Base-by-base conservation (phyloP, 2,888 invertebrate species). In the Danaus chrysippus region DNA sequence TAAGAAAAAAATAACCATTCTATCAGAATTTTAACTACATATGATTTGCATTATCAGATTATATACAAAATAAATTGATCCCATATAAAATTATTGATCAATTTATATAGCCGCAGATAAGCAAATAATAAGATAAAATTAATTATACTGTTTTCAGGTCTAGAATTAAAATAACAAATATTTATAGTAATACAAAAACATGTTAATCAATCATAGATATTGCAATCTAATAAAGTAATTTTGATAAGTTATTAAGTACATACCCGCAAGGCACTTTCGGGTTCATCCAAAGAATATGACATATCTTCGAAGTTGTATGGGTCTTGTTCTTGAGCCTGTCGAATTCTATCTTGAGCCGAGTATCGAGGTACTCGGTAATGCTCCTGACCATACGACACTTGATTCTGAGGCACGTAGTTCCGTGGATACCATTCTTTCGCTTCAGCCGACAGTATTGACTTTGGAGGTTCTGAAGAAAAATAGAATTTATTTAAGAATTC, bases 341-440 rank as follows among this genome's bases (percentile, higher is more conserved):
- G 81, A 49, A 91, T 82, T 12, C 91, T 80, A 64, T 90, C 87
- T 77, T 91, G 91, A 19, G 90, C 89, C 12, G 91, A 89, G 70
- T 79, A 88, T 17, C 90, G 80, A 19, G 78, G 84, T 19, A 83
- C 79, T 70, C 87, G 76, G 61, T 84, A 87, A 1, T 84, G 79
- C 56, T 89, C 88, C 44, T 78, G 73, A 44, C 73, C 74, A 71
- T 81, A 88, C 23, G 77, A 71, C 49, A 79, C 80, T 59, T 72
- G 78, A 19, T 78, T 73, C 69, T 86, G 86, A 11, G 82, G 84
- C 54, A 81, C 84, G 76, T 92, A 91, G 72, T 91, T 92, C 17
- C 91, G 86, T 58, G 93, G 93, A 72, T 90, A 92, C 92, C 92
- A 93, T 82, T 93, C 93, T 70, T 92, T 91, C 34, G 93, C 93